These are phyloP conservation scores for Coluber constrictor DNA, from an alignment of 2,797 vertebrate genomes.

Conservation along the genomic window DNA sequence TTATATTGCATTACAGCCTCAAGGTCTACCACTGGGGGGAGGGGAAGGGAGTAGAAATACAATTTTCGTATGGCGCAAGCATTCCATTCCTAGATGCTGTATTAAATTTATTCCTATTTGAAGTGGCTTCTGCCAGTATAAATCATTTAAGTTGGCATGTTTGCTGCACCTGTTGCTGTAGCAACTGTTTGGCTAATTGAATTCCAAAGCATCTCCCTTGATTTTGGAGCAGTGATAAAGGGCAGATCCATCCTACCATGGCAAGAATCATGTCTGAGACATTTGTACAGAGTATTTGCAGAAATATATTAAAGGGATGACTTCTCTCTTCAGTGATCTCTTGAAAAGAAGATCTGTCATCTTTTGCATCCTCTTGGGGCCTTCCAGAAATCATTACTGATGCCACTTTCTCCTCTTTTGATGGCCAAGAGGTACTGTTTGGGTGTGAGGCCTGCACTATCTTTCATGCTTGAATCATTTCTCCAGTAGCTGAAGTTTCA, in stretches of 20 bases:
- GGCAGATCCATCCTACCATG: conserved; percentile 44
- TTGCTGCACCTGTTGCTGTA: conserved; percentile 67
- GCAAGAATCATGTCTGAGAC: conserved; percentile 40
- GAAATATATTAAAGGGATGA: conserved; percentile 2
- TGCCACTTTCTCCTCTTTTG: not conserved
- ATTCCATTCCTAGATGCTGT: conserved; percentile 70
- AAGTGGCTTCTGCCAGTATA: conserved; percentile 70
- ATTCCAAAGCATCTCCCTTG: conserved; percentile 70
- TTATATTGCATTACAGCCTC: conserved; percentile 61
- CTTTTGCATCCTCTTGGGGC: not conserved
- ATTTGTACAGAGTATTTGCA: not conserved
- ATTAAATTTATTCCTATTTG: conserved; percentile 75
- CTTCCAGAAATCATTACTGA: not conserved
- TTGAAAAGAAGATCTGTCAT: not conserved
- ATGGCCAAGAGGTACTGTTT: not conserved
- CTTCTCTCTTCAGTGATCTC: not conserved
- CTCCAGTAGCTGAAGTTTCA: not conserved
- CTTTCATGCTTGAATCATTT: not conserved
- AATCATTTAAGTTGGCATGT: conserved; percentile 75
- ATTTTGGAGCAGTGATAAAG: conserved; percentile 67
- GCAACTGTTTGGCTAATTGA: conserved; percentile 75
- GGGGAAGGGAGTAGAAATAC: conserved; percentile 58
- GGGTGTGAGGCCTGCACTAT: not conserved
- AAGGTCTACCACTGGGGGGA: conserved; percentile 54
- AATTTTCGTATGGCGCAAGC: conserved; percentile 69